Evolutionary conservation across 2,888 invertebrate genomes (phyloP), one percentile per base, ranked within the genome.

Genomic region (Malthinus seriepunctatus): DNA sequence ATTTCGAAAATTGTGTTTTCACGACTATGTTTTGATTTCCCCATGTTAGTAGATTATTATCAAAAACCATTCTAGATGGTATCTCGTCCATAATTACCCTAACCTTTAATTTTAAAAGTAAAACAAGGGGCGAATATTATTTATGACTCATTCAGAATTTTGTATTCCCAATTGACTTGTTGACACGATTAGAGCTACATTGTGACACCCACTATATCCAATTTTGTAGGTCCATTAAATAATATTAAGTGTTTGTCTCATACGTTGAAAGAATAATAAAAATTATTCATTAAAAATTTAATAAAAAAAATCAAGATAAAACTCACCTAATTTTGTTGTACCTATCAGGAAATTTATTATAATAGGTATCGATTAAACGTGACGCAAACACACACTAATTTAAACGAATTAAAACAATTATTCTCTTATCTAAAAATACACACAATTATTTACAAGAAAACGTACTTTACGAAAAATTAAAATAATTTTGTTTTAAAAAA

Each of bases 301-400:
- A 11, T n/a, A 9, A 45, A 10, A 10, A 10, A 11, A 23, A n/a
- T 32, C 46, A 7, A 11, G 56, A 58, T 37, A 47, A 42, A 11
- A 50, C 59, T 54, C 37, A 59, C 59, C 50, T 50, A 44, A 10
- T 14, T 46, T 11, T 54, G 42, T 54, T 11, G 23, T 5, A 45
- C 33, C 14, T 37, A 44, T 50, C 35, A 44, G 12, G 8, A 11
- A 48, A 32, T 42, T 9, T 14, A 45, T 32, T 45, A 51, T n/a
- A 15, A 37, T 3, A 42, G 23, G 10, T 55, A 51, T 51, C 14
- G 51, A 50, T 51, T 55, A 60, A 60, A 51, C 14, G 42, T 55
- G 55, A 60, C 51, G 60, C 37, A 55, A 47, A 45, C 55, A 51
- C 55, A 60, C 51, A 8, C 15, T 47, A 48, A 53, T 49, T 42